phyloP scores from a whole-genome alignment of 2,888 invertebrate genomes.

The Ommatoiulus sabulosus region DNA sequence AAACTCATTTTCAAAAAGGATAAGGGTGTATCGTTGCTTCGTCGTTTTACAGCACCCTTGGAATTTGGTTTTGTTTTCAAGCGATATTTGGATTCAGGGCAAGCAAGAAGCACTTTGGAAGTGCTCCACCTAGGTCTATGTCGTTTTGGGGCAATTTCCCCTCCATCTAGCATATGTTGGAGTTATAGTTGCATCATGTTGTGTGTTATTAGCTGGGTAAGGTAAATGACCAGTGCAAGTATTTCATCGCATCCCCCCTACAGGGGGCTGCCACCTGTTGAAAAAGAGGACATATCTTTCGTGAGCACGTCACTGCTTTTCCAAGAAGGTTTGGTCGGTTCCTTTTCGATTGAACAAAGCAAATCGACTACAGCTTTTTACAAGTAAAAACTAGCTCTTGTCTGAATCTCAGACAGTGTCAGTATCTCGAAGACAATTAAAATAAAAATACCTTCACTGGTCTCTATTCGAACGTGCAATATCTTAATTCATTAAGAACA shows the following conservation, averaged over 20 bases:
- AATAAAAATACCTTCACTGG: neutral
- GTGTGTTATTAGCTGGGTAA: neutral
- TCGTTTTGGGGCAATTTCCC: slow-evolving; percentile 11
- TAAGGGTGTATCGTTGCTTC: neutral
- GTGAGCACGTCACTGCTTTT: neutral
- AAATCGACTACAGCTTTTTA: neutral
- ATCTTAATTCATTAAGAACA: too few species aligned
- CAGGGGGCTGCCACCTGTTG: neutral
- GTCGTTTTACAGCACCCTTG: slow-evolving; percentile 22
- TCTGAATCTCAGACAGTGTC: neutral
- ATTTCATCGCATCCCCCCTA: neutral
- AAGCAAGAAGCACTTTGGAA: neutral
- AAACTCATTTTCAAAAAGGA: neutral
- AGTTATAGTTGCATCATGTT: neutral
- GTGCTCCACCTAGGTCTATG: slow-evolving; percentile 45
- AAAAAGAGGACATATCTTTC: neutral
- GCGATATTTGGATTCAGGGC: slow-evolving; percentile 17
- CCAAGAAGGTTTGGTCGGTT: neutral
- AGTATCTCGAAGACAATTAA: neutral
- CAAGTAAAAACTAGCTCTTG: neutral
- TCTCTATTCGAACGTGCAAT: too few species aligned
- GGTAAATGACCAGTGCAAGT: slow-evolving; percentile 43
- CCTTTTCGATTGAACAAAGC: neutral
- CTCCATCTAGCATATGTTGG: neutral
- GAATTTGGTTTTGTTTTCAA: slow-evolving; percentile 39